These are phyloP conservation scores for Steatornis caripensis DNA, from an alignment of 2,113 vertebrate species.

Conservation along the genomic window DNA sequence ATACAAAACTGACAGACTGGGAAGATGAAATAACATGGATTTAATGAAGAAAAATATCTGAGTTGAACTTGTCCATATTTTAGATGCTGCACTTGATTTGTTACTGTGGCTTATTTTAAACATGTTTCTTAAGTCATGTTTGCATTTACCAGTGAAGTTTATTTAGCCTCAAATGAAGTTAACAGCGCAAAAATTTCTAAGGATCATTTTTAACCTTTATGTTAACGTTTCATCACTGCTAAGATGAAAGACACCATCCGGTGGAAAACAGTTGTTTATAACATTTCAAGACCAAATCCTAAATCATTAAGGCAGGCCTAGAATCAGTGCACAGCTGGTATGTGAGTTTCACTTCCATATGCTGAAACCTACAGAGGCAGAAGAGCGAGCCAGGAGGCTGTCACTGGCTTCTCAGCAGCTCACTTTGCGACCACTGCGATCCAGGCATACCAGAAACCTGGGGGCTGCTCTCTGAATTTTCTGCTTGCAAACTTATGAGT, in stretches of 20 bases:
- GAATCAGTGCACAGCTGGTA: neutral
- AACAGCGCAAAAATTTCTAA: neutral
- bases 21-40: neutral
- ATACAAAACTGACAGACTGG: neutral
- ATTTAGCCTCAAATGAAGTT: neutral
- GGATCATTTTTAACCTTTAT: neutral
- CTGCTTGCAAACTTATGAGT: neutral
- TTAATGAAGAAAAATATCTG: neutral
- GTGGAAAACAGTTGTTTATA: neutral
- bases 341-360: neutral
- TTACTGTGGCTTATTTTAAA: neutral
- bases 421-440: neutral
- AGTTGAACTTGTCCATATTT: neutral
- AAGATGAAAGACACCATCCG: neutral
- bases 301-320: neutral
- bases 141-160: neutral
- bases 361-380: fast-evolving
- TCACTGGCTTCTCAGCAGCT: neutral
- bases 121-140: neutral
- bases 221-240: neutral
- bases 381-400: neutral
- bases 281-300: neutral
- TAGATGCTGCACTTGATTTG: neutral
- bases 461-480: neutral
- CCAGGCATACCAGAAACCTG: neutral